Conservation (phyloP, 2,113 vertebrate species). For the Sorex araneus region DNA sequence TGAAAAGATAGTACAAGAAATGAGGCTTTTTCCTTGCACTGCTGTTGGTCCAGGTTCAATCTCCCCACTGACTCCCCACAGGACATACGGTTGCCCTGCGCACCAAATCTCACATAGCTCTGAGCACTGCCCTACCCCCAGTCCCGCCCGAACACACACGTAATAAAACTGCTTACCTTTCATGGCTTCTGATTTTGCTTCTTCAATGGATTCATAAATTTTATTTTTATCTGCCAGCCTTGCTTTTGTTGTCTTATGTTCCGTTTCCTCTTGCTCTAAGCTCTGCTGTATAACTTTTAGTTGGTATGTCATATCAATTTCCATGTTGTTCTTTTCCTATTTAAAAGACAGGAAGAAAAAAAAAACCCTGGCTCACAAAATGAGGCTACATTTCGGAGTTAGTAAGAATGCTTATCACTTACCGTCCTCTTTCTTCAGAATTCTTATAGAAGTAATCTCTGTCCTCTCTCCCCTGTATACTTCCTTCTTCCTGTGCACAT, state of each 20-base stretch:
- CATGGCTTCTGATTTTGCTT: constrained; percentile 98
- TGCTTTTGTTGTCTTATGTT: constrained; percentile 97
- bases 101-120: too few relatives aligned
- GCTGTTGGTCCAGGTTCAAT: too few relatives aligned
- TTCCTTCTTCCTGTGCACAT: too few relatives aligned
- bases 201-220: constrained; percentile 98
- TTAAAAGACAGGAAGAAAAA: constrained; percentile 59
- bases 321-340: constrained; percentile 98
- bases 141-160: too few relatives aligned
- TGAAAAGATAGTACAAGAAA: too few relatives aligned
- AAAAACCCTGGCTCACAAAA: constrained; percentile 15
- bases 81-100: too few relatives aligned
- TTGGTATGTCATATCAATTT: constrained; percentile 99
- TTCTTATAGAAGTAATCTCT: neutral
- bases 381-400: neutral
- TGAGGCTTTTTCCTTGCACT: too few relatives aligned
- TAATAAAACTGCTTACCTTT: constrained; percentile 91
- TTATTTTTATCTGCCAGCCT: constrained; percentile 98
- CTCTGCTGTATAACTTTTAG: constrained; percentile 98
- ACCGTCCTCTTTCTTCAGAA: neutral
- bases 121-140: too few relatives aligned
- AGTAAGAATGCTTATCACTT: neutral
- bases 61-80: too few relatives aligned
- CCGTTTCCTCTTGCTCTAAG: constrained; percentile 96
- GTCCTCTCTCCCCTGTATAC: neutral